These are phyloP conservation scores for Lipophrys pholis DNA, from an alignment of 2,113 vertebrate species.

Conservation along the genomic window DNA sequence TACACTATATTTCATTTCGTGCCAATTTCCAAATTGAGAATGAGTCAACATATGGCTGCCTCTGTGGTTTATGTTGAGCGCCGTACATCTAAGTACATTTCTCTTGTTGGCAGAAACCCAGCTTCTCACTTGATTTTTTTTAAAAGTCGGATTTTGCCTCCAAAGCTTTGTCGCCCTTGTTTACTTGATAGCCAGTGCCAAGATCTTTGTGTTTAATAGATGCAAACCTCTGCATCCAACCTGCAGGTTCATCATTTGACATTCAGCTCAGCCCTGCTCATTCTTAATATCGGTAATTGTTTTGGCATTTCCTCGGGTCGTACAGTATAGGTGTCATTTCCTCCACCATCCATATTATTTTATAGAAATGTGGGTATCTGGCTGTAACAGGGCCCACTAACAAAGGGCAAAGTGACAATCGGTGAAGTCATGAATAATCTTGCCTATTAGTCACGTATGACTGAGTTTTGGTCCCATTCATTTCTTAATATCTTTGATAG, in stretches of 20 bases:
- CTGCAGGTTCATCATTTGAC: conserved; percentile 13
- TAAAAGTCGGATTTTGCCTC: neutral
- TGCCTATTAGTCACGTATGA: neutral
- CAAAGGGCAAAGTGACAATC: conserved; percentile 41
- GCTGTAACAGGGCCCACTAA: neutral
- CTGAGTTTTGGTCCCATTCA: neutral
- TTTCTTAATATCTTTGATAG: too few species aligned
- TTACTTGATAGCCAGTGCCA: conserved; percentile 1
- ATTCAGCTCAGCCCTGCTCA: conserved; percentile 11
- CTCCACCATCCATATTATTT: neutral
- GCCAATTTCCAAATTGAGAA: too few species aligned
- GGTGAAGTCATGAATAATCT: conserved; percentile 29
- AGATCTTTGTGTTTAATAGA: neutral
- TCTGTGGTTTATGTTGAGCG: too few species aligned
- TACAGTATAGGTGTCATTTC: conserved; percentile 20
- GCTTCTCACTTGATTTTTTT: neutral
- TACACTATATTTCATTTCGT: too few species aligned
- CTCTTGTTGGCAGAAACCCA: neutral
- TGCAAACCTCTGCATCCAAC: neutral
- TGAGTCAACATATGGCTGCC: too few species aligned
- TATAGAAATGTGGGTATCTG: neutral
- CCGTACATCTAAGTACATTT: neutral
- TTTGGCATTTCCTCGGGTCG: conserved; percentile 49
- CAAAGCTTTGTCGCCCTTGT: neutral
- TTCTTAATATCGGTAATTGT: conserved; percentile 34